These are phyloP conservation scores for Lepidochrysops patricia DNA, from an alignment of 2,888 invertebrate genomes.

Conservation along the genomic window DNA sequence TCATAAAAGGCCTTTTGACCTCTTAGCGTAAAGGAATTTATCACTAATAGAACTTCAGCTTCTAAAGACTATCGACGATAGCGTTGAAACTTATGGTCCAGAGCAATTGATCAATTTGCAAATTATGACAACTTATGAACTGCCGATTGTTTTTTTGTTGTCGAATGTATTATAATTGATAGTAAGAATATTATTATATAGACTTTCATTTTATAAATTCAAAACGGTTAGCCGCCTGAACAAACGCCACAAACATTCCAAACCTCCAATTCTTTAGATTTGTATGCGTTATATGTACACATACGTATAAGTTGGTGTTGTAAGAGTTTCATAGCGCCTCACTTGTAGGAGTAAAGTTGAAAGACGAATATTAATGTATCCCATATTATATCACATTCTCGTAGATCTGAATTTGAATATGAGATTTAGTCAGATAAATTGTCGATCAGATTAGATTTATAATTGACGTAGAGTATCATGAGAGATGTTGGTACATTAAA, in stretches of 20 bases:
- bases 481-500: neutral
- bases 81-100: too few species aligned
- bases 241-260: constrained; percentile 59
- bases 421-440: neutral
- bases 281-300: neutral
- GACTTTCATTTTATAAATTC: constrained; percentile 29
- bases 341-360: neutral
- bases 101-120: too few species aligned
- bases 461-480: too few species aligned
- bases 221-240: constrained; percentile 40
- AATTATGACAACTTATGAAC: too few species aligned
- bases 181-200: too few species aligned
- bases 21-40: too few species aligned
- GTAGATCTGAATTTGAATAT: constrained; percentile 48
- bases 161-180: too few species aligned
- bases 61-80: too few species aligned
- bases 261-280: constrained; percentile 30
- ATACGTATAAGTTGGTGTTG: neutral
- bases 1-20: too few species aligned
- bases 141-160: too few species aligned
- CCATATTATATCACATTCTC: constrained; percentile 19
- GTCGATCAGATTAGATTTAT: too few species aligned
- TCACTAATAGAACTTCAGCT: too few species aligned
- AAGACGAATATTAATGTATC: neutral
- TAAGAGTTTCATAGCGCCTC: constrained; percentile 7